phyloP scores from a whole-genome alignment of 2,888 invertebrate species.

The Leptarthrus brevirostris region DNA sequence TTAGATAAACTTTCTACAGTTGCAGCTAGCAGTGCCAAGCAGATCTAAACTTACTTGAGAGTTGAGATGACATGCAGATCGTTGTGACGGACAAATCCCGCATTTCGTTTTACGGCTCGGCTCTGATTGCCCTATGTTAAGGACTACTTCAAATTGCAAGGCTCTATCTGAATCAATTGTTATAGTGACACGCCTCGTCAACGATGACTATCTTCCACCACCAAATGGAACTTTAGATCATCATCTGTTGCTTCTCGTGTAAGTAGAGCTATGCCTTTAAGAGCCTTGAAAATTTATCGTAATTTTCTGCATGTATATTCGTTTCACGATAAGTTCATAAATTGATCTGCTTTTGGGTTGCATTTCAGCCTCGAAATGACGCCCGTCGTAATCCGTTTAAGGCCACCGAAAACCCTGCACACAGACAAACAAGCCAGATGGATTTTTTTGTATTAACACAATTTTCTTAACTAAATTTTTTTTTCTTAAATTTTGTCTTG shows the following conservation, averaged over 20 bases:
- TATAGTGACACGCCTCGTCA: too few relatives aligned
- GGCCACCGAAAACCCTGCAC: slow-evolving; percentile 69
- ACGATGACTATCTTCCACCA: not conserved
- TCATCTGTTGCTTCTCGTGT: not conserved
- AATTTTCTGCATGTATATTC: not conserved
- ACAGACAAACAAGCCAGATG: slow-evolving; percentile 72
- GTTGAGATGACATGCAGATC: not conserved
- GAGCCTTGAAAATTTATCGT: not conserved
- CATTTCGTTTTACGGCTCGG: too few relatives aligned
- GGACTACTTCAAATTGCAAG: too few relatives aligned
- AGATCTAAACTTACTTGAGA: slow-evolving; percentile 39
- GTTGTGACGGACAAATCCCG: too few relatives aligned
- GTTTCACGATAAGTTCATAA: not conserved
- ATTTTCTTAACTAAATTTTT: slow-evolving; percentile 58
- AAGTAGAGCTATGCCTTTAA: not conserved
- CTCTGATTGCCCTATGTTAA: too few relatives aligned
- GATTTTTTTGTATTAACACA: slow-evolving; percentile 58
- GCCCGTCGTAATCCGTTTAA: slow-evolving; percentile 59
- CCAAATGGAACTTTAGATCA: not conserved
- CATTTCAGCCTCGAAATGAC: slow-evolving; percentile 30
- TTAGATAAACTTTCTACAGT: slow-evolving; percentile 21
- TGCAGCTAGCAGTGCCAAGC: slow-evolving; percentile 22
- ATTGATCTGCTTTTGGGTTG: not conserved
- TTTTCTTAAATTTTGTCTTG: slow-evolving; percentile 48
- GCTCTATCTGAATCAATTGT: too few relatives aligned